A percentile compares a stretch with the other conserved stretches of the same genome.
These are phyloP conservation scores for Drosophila subquinaria DNA, from an alignment of 2,888 invertebrate genomes.

Conservation along the genomic window DNA sequence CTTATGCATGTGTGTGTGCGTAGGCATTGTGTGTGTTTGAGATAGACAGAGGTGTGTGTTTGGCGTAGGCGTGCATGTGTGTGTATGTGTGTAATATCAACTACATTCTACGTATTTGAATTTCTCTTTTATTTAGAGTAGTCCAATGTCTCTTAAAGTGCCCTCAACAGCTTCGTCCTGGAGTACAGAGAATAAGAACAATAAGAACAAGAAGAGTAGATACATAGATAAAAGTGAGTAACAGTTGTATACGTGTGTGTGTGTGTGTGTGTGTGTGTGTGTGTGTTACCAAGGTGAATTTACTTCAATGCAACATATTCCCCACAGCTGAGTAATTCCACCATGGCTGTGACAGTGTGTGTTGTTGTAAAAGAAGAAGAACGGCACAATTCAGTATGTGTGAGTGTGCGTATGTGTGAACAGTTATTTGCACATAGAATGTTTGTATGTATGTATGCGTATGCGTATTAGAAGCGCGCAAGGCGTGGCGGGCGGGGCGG, in stretches of 20 bases:
- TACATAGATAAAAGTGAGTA: conserved; percentile 58
- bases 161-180: conserved; percentile 98
- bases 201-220: conserved; percentile 80
- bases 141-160: conserved; percentile 96
- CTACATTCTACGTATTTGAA: conserved; percentile 64
- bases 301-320: background rate
- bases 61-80: conserved; percentile 41
- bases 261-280: conserved; percentile 15
- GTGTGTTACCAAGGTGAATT: conserved; percentile 1
- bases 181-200: conserved; percentile 82
- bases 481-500: conserved; percentile 30
- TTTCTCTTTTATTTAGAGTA: conserved; percentile 88
- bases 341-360: background rate
- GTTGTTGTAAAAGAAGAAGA: conserved; percentile 42
- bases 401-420: conserved; percentile 24
- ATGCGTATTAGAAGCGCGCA: conserved; percentile 45
- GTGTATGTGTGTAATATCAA: conserved; percentile 55
- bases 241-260: conserved; percentile 20
- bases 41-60: conserved; percentile 18
- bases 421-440: conserved; percentile 31
- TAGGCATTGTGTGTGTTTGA: conserved; percentile 29
- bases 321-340: background rate
- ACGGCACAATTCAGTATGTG: conserved; percentile 51
- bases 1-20: conserved; percentile 6
- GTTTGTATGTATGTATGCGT: conserved; percentile 22